Evolutionary conservation across 2,113 vertebrate genomes (phyloP), one percentile per base, ranked within the genome.

Genomic region (Stigmatopora nigra): DNA sequence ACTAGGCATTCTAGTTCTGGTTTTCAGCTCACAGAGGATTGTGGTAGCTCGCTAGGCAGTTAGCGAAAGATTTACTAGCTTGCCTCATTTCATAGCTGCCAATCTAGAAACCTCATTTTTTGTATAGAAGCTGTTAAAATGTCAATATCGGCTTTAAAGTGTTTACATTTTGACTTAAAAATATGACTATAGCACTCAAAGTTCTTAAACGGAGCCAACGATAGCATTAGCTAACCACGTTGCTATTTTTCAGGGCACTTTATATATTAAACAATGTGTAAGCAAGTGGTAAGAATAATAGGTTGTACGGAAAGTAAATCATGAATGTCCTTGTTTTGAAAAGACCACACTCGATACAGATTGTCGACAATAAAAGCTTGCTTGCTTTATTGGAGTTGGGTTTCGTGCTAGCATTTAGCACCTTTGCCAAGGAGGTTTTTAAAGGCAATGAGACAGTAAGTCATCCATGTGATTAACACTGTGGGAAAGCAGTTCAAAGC

Each of bases 231-330:
- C 12, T 22, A 22, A 31, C 53, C 53, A 14, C 53, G 31, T 25
- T 31, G 53, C 22, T 56, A 14, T 56, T 56, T 25, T 22, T 22
- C 53, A 56, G 22, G 53, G 53, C 15, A 16, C 22, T 56, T 31
- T 56, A 31, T 6, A 14, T 22, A 56, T 13, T 15, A 56, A 56
- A 56, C 53, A 56, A 56, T 56, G 53, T 31, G 53, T 31, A 31
- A 25, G 53, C 53, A 56, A 56, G 22, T 56, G 53, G 22, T 56
- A 14, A 56, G 22, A 16, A 56, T 56, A 56, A 56, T 56, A 56
- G 14, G 22, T 56, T 25, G 53, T 56, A 31, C 13, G 53, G 53
- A 15, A 15, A 56, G 22, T 56, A 31, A 31, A 31, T 56, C 25
- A 56, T 16, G 53, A 56, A 19, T 14, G 15, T 7, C 31, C 15